Evolutionary conservation across 2,113 vertebrate genomes (phyloP).

Genomic region (Echinops telfairi): DNA sequence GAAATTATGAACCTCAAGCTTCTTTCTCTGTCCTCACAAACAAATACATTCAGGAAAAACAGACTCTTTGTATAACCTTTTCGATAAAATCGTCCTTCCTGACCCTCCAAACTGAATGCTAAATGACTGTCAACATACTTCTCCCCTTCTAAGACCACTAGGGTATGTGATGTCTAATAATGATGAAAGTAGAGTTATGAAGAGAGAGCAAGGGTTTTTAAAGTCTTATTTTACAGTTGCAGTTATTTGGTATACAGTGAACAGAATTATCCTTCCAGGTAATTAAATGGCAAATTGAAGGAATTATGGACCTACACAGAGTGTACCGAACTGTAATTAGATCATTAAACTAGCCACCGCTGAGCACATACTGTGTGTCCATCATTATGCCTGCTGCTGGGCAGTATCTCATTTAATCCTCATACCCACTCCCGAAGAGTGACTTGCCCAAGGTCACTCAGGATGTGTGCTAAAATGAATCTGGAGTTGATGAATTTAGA

Average conservation of each 20-base stretch:
- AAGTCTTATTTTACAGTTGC: conserved; percentile 59
- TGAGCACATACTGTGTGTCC: background rate
- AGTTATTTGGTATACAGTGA: conserved; percentile 61
- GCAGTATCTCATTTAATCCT: conserved; percentile 54
- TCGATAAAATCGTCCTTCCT: conserved; percentile 62
- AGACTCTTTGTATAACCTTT: conserved; percentile 82
- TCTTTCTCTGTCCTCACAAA: conserved; percentile 75
- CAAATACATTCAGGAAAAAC: conserved; percentile 79
- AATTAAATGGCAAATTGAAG: conserved; percentile 75
- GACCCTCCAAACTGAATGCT: conserved; percentile 71
- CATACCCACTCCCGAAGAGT: conserved; percentile 10
- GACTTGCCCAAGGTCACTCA: conserved; percentile 71
- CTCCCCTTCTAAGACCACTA: conserved; percentile 11
- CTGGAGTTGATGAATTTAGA: background rate
- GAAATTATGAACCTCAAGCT: conserved; percentile 77
- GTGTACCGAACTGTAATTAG: conserved; percentile 63
- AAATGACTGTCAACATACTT: conserved; percentile 76
- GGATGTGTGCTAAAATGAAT: background rate
- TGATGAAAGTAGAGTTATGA: conserved; percentile 69
- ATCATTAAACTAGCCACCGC: conserved; percentile 63
- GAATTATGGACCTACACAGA: conserved; percentile 68
- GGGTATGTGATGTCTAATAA: conserved; percentile 76
- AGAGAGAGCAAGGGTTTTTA: conserved; percentile 55
- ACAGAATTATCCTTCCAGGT: conserved; percentile 65
- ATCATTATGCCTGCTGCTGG: conserved; percentile 25